Evolutionary conservation across 2,113 vertebrate species (phyloP).

Genomic region (Phaethon lepturus): DNA sequence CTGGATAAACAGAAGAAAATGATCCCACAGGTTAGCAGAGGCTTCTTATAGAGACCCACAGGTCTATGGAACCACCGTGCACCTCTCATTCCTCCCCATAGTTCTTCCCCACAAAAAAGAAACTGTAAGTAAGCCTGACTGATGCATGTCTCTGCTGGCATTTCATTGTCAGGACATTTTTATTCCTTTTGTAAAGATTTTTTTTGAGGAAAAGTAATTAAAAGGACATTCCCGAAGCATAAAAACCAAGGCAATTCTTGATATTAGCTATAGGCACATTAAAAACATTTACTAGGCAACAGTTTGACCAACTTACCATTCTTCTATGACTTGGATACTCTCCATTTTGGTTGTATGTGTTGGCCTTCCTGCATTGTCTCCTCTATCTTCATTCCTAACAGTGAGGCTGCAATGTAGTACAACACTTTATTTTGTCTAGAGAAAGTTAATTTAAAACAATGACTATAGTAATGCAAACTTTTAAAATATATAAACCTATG

Average conservation of each 20-base stretch:
- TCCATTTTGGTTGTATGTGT: slow-evolving; percentile 82
- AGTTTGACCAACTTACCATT: slow-evolving; percentile 75
- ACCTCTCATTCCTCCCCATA: not conserved
- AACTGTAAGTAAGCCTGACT: not conserved
- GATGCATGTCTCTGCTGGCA: not conserved
- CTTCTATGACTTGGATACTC: slow-evolving; percentile 81
- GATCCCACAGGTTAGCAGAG: not conserved
- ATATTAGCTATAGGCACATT: not conserved
- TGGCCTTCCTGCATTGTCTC: slow-evolving; percentile 76
- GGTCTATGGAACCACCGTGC: not conserved
- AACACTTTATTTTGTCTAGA: slow-evolving; percentile 81
- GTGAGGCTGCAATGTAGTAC: slow-evolving; percentile 85
- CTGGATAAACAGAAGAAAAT: not conserved
- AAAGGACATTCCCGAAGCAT: not conserved
- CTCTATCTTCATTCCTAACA: slow-evolving; percentile 87
- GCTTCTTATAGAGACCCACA: not conserved
- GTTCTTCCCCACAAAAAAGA: not conserved
- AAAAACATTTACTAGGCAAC: not conserved
- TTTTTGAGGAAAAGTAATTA: not conserved
- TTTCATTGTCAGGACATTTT: not conserved
- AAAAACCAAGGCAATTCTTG: not conserved
- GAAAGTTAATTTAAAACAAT: slow-evolving; percentile 69
- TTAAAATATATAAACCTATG: not conserved
- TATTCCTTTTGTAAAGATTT: not conserved
- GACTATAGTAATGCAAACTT: slow-evolving; percentile 12